A percentile compares a stretch with the other conserved stretches of the same genome.
These are phyloP conservation scores for Rhynchopsitta pachyrhyncha DNA, from an alignment of 2,113 vertebrate species.

Conservation along the genomic window DNA sequence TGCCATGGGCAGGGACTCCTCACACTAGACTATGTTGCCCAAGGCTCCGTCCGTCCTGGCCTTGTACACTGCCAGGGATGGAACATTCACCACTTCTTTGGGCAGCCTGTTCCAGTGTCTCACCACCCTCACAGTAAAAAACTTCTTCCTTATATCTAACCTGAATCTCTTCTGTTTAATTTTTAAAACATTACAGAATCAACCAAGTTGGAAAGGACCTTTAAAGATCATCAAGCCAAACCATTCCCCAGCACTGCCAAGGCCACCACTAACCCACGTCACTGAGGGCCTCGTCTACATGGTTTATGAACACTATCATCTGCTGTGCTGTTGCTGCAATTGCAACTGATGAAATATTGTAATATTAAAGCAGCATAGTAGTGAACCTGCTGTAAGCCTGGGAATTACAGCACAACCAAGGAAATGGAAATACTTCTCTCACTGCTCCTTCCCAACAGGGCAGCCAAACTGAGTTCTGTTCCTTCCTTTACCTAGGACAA, in stretches of 20 bases:
- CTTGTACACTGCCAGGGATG: background rate
- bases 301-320: rapidly evolving
- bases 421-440: background rate
- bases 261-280: background rate
- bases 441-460: background rate
- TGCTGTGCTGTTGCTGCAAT: slow-evolving; percentile 2
- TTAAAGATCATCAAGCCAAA: background rate
- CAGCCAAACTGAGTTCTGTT: background rate
- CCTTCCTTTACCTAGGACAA: background rate
- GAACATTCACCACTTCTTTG: background rate
- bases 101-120: background rate
- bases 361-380: rapidly evolving
- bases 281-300: background rate
- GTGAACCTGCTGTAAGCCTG: rapidly evolving
- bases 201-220: background rate
- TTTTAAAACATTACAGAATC: background rate
- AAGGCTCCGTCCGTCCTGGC: background rate
- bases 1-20: background rate
- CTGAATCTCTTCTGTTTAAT: background rate
- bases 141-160: background rate
- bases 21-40: background rate
- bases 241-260: background rate
- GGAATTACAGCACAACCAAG: background rate
- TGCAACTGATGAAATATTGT: background rate
- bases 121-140: background rate